A percentile compares a stretch with the other conserved stretches of the same genome.
These are phyloP conservation scores for Morus bassanus DNA, from an alignment of 2,797 vertebrate genomes.

Conservation along the genomic window DNA sequence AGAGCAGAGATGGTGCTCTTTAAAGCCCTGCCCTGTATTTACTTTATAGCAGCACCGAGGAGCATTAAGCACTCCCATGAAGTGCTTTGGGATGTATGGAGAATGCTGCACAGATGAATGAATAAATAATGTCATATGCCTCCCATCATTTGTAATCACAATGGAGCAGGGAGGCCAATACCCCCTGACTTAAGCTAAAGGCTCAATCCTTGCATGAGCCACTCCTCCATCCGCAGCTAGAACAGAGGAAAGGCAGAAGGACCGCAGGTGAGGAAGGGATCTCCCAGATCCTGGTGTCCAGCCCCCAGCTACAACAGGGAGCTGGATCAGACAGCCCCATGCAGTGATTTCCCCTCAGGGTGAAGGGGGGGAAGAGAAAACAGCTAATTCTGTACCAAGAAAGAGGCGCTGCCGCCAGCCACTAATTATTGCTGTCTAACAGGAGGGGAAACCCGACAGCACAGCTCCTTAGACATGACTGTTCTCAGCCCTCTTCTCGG, in stretches of 20 bases:
- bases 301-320: neutral
- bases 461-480: neutral
- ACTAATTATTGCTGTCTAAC: neutral
- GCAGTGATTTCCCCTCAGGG: neutral
- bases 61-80: neutral
- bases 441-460: constrained; percentile 13
- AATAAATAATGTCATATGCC: neutral
- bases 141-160: neutral
- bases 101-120: neutral
- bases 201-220: neutral
- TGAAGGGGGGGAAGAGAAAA: neutral
- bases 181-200: no score
- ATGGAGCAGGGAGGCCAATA: neutral
- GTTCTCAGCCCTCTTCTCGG: neutral
- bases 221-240: rapidly evolving
- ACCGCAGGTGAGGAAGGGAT: neutral
- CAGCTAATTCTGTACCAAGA: neutral
- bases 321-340: neutral
- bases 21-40: neutral
- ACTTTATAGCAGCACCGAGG: neutral
- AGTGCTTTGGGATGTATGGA: neutral
- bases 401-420: constrained; percentile 7
- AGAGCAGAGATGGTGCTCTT: neutral
- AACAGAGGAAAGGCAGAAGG: neutral
- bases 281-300: neutral